Evolutionary conservation across 2,113 vertebrate species (phyloP), one percentile per base, ranked within the genome.

Genomic region (Gymnogyps californianus): DNA sequence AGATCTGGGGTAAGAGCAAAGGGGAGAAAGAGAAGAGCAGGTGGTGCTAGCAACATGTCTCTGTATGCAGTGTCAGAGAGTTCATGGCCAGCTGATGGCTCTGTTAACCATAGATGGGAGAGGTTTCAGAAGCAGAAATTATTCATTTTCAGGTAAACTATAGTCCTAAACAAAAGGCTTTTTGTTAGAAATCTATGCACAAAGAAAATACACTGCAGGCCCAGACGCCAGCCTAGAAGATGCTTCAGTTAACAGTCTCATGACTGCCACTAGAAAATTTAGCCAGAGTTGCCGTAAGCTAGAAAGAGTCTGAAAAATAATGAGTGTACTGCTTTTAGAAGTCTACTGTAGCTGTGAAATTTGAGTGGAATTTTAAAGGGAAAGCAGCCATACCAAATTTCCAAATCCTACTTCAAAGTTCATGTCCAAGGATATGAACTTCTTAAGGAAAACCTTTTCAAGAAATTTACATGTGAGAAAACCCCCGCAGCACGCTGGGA

Each of bases 401-500:
- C n/a, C 51, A 67, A 40, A 47, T 59, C 46, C 42, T 59, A 49
- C 58, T 87, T 61, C 54, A n/a, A 11, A 78, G 32, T 16, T 75
- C 20, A 47, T 1, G 3, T 77, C 42, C 42, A 51, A 70, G 79
- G 16, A 74, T 13, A 87, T 1, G 6, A 87, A 59, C 67, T 83
- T 57, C 40, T 52, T 52, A 78, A 55, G 29, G 13, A 89, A 91
- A 82, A 26, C 13, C 13, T 83, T 51, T 87, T 38, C 71, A 83
- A 66, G 13, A 61, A 78, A 75, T 65, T 36, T 28, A 36, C 15
- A 16, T 3, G 4, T 11, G 8, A 65, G 25, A 28, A 80, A 52
- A 71, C 9, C 2, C 7, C 44, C 17, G 25, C 9, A 75, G 32
- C 25, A 42, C 0, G 0, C 24, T 36, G 65, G 26, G 49, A 58